A percentile compares a stretch with the other conserved stretches of the same genome.
These are phyloP conservation scores for Limonius californicus DNA, from an alignment of 1,140 invertebrate species.

Conservation along the genomic window DNA sequence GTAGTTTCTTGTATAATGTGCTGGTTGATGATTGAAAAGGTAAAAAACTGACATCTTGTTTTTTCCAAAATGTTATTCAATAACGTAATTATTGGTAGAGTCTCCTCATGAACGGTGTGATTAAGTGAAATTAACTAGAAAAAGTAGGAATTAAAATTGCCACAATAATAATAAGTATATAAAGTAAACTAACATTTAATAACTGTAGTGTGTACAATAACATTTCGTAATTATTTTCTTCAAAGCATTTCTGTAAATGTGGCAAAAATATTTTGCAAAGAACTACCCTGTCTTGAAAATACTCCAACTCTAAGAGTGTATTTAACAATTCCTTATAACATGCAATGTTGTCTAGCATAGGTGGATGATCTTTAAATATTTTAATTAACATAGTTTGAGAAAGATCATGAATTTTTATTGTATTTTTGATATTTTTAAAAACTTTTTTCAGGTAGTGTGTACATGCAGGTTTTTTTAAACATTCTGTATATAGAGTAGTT, in stretches of 20 bases:
- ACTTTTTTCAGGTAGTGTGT: too few relatives aligned
- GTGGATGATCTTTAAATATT: slow-evolving; percentile 24
- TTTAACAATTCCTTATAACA: slow-evolving; percentile 32
- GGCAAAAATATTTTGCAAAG: not conserved
- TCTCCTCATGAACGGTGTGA: not conserved
- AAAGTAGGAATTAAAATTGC: not conserved
- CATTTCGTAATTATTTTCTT: too few relatives aligned
- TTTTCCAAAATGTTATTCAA: too few relatives aligned
- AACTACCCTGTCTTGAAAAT: not conserved
- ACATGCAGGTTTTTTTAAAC: slow-evolving; percentile 38
- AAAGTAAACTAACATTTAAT: not conserved
- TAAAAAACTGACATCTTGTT: too few relatives aligned
- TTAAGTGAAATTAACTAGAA: not conserved
- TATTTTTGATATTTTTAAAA: too few relatives aligned
- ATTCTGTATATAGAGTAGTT: slow-evolving; percentile 28
- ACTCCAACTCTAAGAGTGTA: not conserved
- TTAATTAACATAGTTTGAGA: slow-evolving; percentile 27
- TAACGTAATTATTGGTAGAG: not conserved
- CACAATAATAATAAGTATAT: not conserved
- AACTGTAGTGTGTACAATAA: not conserved
- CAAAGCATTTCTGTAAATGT: not conserved
- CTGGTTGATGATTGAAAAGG: too few relatives aligned
- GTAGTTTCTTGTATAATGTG: too few relatives aligned
- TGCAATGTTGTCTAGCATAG: slow-evolving; percentile 26
- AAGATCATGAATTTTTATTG: slow-evolving; percentile 33